A percentile compares a stretch with the other conserved stretches of the same genome.
These are phyloP conservation scores for Tympanoctomys barrerae DNA, from an alignment of 2,797 vertebrate species.

Conservation along the genomic window DNA sequence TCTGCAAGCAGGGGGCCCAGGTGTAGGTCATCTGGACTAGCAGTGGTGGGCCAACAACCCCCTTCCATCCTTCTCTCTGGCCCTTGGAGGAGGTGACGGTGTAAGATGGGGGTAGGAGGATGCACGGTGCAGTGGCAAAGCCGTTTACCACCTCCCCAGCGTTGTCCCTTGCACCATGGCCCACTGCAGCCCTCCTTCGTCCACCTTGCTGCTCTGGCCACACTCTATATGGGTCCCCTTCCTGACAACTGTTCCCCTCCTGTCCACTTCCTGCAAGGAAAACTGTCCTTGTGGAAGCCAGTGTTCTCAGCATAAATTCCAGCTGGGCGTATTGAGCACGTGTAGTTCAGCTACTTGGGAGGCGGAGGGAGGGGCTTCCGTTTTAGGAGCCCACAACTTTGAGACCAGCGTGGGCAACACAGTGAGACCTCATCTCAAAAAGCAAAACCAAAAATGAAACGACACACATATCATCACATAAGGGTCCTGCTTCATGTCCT, in stretches of 20 bases:
- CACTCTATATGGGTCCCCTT: not conserved
- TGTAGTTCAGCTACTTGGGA: not conserved
- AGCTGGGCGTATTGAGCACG: too few relatives aligned
- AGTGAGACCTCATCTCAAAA: not conserved
- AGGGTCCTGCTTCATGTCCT: not conserved
- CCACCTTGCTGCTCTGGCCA: not conserved
- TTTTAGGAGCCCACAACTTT: not conserved
- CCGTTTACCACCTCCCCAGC: not conserved
- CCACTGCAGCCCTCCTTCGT: not conserved
- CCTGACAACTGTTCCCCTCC: not conserved
- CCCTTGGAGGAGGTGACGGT: not conserved
- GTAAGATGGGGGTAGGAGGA: not conserved
- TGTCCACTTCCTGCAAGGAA: not conserved
- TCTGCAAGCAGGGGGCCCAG: not conserved
- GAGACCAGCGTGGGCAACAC: not conserved
- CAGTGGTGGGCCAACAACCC: not conserved
- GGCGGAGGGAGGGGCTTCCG: too few relatives aligned
- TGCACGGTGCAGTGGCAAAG: not conserved
- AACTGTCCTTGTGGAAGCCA: not conserved
- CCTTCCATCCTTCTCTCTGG: not conserved
- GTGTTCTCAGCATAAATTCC: not conserved
- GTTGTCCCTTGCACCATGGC: not conserved
- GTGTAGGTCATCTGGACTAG: not conserved
- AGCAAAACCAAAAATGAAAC: not conserved
- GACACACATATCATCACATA: not conserved